phyloP scores from a whole-genome alignment of 2,113 vertebrate species.

The Ceyx melanurus region DNA sequence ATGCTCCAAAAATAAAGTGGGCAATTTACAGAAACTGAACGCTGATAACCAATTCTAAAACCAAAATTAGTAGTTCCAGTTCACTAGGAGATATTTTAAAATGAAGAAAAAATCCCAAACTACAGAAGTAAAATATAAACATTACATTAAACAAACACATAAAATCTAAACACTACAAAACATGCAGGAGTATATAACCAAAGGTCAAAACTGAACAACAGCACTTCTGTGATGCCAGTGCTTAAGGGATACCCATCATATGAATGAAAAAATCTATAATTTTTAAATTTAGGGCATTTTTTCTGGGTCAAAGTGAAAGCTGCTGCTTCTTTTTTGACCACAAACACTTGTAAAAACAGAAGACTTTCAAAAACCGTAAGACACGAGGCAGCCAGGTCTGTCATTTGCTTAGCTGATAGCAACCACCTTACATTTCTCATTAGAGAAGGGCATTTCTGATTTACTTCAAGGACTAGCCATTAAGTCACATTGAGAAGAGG shows the following conservation, averaged over 20 bases:
- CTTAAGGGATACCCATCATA: neutral
- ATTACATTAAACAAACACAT: neutral
- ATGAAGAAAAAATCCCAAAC: neutral
- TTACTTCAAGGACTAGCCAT: neutral
- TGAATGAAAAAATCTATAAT: neutral
- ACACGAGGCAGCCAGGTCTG: neutral
- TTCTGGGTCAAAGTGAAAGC: neutral
- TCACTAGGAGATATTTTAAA: neutral
- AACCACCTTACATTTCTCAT: neutral
- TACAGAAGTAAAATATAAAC: neutral
- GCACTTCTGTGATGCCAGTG: neutral
- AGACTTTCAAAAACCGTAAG: neutral
- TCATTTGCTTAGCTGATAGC: neutral
- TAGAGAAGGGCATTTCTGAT: neutral
- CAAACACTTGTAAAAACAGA: neutral
- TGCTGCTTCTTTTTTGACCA: neutral
- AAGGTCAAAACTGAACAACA: neutral
- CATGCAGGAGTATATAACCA: neutral
- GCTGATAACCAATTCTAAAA: neutral
- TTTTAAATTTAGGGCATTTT: neutral
- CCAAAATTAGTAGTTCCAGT: neutral
- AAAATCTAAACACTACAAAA: neutral
- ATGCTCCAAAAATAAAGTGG: neutral
- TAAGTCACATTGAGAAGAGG: neutral
- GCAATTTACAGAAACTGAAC: neutral